Percentiles rank a stretch among this genome's conserved stretches.
Conservation (phyloP, 2,888 invertebrate genomes). For the Archips crataeganus region DNA sequence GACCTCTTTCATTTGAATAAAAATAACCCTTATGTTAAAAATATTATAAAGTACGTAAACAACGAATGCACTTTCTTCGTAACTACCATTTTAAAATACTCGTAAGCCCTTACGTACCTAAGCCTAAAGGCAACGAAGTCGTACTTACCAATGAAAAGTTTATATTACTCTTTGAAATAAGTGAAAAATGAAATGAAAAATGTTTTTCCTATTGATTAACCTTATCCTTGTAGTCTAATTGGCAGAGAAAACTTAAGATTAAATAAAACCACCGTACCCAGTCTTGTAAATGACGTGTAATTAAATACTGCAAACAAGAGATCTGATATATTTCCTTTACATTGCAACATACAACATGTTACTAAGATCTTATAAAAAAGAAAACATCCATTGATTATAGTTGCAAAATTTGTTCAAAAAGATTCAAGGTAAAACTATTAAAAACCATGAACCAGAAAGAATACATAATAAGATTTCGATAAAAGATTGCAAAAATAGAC, state of each 20-base stretch:
- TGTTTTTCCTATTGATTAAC: too few relatives aligned
- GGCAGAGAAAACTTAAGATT: not conserved
- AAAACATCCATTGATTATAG: slow-evolving; percentile 40
- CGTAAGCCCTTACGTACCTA: too few relatives aligned
- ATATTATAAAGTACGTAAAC: too few relatives aligned
- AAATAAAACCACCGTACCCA: slow-evolving; percentile 87
- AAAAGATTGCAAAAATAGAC: slow-evolving; percentile 41
- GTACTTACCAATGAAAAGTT: too few relatives aligned
- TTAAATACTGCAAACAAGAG: slow-evolving; percentile 85
- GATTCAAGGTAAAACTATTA: slow-evolving; percentile 37
- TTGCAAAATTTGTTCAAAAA: slow-evolving; percentile 18
- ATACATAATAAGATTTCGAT: slow-evolving; percentile 42
- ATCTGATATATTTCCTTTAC: slow-evolving; percentile 77
- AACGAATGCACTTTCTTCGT: too few relatives aligned
- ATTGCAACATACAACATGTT: slow-evolving; percentile 49
- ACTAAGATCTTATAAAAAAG: slow-evolving; percentile 38
- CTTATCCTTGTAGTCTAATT: too few relatives aligned
- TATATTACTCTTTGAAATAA: too few relatives aligned
- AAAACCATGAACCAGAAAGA: slow-evolving; percentile 47
- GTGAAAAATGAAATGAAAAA: too few relatives aligned
- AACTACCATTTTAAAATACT: too few relatives aligned
- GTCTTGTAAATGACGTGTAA: slow-evolving; percentile 85
- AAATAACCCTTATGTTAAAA: too few relatives aligned
- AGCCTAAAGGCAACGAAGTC: too few relatives aligned
- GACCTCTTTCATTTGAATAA: too few relatives aligned